Conservation (phyloP, 2,797 vertebrate species). For the Craterocephalus amniculus region DNA sequence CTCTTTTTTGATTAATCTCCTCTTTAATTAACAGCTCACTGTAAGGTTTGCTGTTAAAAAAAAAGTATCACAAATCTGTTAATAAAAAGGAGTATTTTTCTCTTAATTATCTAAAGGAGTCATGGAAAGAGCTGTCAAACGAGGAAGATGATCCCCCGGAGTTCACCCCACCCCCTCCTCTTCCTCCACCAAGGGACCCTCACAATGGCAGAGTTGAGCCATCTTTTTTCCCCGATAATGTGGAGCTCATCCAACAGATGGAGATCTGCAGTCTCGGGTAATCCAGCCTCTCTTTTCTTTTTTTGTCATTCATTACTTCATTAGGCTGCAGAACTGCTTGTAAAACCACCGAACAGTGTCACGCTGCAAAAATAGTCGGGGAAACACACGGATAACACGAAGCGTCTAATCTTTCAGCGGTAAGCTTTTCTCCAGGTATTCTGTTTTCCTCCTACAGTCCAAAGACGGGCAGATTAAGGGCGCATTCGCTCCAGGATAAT, state of each 20-base stretch:
- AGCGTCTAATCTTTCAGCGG: background rate
- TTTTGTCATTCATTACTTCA: background rate
- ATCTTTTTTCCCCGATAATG: conserved; percentile 72
- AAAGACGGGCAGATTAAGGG: too few species aligned
- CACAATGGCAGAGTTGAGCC: conserved; percentile 83
- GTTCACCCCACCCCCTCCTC: conserved; percentile 89
- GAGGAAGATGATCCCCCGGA: conserved; percentile 94
- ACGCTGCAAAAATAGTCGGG: background rate
- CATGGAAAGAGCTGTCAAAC: conserved; percentile 95
- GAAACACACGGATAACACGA: background rate
- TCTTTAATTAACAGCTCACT: background rate
- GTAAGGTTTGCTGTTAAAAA: background rate
- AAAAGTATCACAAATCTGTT: too few species aligned
- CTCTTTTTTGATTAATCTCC: background rate
- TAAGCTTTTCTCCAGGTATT: too few species aligned
- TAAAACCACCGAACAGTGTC: background rate
- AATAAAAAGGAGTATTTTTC: background rate
- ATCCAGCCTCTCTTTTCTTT: conserved; percentile 11
- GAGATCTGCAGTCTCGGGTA: conserved; percentile 70
- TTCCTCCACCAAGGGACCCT: conserved; percentile 86
- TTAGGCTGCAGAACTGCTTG: background rate
- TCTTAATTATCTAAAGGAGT: conserved; percentile 84
- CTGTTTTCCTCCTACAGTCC: too few species aligned
- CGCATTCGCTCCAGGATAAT: background rate
- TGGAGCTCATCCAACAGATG: conserved; percentile 52